Evolutionary conservation across 1,140 invertebrate species (phyloP).

Genomic region (Contarinia nasturtii): DNA sequence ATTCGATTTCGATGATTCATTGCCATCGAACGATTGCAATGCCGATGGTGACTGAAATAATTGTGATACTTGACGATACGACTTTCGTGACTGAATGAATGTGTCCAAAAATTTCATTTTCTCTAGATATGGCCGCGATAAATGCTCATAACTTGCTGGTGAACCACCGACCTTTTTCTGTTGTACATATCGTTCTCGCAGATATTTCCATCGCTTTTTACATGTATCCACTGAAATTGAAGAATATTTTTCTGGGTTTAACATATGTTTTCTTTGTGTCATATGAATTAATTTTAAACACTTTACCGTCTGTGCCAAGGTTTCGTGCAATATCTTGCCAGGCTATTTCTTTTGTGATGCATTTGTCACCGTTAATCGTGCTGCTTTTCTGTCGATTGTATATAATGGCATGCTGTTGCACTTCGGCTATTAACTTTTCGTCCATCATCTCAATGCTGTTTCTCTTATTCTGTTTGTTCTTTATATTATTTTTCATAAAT

Average conservation of each 20-base stretch:
- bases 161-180: constrained; percentile 21
- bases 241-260: background rate
- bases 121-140: constrained; percentile 21
- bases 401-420: constrained; percentile 20
- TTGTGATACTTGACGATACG: constrained; percentile 19
- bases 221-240: constrained; percentile 17
- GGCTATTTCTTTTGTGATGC: constrained; percentile 22
- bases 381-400: constrained; percentile 23
- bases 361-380: constrained; percentile 17
- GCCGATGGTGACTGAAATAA: constrained; percentile 19
- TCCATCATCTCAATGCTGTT: constrained; percentile 9
- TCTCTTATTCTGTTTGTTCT: background rate
- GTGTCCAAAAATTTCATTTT: constrained; percentile 24
- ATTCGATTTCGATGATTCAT: too few relatives aligned
- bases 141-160: constrained; percentile 18
- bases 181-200: constrained; percentile 22
- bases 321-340: constrained; percentile 19
- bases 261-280: background rate
- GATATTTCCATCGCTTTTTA: constrained; percentile 23
- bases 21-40: background rate
- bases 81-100: constrained; percentile 21
- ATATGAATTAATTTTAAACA: background rate
- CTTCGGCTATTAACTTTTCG: constrained; percentile 21
- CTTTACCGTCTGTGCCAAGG: constrained; percentile 17
- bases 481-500: background rate